Percentiles rank a stretch among this genome's conserved stretches.
Conservation (phyloP, 2,113 vertebrate species). For the Heteronetta atricapilla region DNA sequence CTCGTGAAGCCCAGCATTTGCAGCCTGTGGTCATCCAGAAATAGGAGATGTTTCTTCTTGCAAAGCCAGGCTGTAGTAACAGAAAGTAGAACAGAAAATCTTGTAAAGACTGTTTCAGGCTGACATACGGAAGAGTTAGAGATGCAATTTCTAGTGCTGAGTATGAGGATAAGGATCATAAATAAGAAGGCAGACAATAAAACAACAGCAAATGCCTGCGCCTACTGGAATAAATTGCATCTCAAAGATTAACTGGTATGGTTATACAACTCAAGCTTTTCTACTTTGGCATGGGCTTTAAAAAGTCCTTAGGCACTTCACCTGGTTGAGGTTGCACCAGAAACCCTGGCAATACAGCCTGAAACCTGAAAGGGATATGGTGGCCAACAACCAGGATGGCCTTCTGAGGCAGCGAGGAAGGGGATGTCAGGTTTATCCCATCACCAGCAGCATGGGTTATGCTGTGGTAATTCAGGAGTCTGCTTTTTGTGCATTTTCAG, state of each 20-base stretch:
- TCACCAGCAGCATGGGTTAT: not conserved
- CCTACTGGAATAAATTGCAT: not conserved
- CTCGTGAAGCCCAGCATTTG: not conserved
- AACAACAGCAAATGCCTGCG: not conserved
- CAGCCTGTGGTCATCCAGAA: not conserved
- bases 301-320: not conserved
- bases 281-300: not conserved
- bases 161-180: not conserved
- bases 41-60: not conserved
- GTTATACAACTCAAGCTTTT: not conserved
- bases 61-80: not conserved
- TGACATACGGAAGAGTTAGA: not conserved
- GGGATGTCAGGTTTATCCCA: not conserved
- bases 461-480: fast-evolving
- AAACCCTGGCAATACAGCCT: not conserved
- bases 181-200: constrained; percentile 10
- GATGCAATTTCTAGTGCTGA: not conserved
- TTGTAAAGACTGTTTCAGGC: not conserved
- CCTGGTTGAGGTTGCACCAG: not conserved
- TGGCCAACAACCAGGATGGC: not conserved
- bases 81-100: not conserved
- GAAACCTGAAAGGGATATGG: not conserved
- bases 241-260: not conserved
- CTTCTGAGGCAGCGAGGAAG: not conserved
- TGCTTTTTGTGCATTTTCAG: not conserved